These are phyloP conservation scores for Cranoglanis bouderius DNA, from an alignment of 2,113 vertebrate species.

Conservation along the genomic window DNA sequence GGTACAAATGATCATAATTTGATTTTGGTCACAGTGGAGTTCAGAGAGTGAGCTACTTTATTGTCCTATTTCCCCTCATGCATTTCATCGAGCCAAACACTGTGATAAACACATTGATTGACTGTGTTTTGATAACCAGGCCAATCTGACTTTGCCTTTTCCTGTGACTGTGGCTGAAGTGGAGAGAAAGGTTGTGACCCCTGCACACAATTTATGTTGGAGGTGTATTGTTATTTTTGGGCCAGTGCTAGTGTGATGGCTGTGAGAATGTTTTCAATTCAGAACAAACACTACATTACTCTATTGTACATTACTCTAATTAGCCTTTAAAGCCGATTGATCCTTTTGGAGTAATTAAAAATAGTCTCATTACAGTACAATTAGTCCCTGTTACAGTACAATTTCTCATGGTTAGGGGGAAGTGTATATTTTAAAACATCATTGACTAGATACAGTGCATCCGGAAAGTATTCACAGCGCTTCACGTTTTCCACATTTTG, in stretches of 20 bases:
- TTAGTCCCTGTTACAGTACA: background rate
- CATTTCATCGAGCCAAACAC: background rate
- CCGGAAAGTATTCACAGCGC: too few species aligned
- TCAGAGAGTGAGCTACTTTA: background rate
- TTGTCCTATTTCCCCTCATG: background rate
- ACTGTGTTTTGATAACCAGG: conserved; percentile 41
- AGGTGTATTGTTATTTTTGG: background rate
- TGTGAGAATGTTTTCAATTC: background rate
- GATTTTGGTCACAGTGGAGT: background rate
- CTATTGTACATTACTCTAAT: too few species aligned
- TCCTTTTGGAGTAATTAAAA: background rate
- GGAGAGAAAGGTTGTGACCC: background rate
- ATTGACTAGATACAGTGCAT: background rate
- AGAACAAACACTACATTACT: background rate
- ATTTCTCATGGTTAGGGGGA: background rate
- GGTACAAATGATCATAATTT: background rate
- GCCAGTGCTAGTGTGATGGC: background rate
- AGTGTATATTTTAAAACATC: background rate
- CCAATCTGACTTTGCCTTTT: conserved; percentile 26
- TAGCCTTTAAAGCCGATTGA: background rate
- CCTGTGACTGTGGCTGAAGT: conserved; percentile 26
- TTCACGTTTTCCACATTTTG: too few species aligned
- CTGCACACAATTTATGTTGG: background rate
- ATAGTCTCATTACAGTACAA: background rate
- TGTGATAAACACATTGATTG: conserved; percentile 10